phyloP scores from a whole-genome alignment of 2,113 vertebrate species.

The Plestiodon gilberti region DNA sequence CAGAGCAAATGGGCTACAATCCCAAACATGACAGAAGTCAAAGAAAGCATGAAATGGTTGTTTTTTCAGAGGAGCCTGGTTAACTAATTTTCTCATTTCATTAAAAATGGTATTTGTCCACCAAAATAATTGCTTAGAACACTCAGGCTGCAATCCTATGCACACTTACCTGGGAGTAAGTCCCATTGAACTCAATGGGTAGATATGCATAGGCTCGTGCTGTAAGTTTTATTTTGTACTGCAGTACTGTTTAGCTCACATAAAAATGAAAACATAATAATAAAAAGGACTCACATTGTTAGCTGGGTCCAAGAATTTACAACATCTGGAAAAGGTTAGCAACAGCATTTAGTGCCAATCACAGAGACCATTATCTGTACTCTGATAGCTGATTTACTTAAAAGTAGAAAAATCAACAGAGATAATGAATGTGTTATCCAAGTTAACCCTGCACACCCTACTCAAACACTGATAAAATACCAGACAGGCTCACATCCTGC shows the following conservation, averaged over 20 bases:
- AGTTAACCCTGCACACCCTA: conserved; percentile 52
- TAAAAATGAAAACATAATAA: conserved; percentile 39
- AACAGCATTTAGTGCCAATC: conserved; percentile 64
- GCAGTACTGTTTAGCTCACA: conserved; percentile 50
- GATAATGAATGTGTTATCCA: conserved; percentile 56
- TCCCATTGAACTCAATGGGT: too few species aligned
- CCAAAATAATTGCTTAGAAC: background rate
- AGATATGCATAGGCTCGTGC: background rate
- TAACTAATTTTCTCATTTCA: conserved; percentile 18
- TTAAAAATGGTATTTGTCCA: background rate
- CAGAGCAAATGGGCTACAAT: background rate
- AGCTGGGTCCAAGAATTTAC: conserved; percentile 59
- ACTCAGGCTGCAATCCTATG: too few species aligned
- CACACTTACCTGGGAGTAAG: too few species aligned
- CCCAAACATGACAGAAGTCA: background rate
- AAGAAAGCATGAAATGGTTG: too few species aligned
- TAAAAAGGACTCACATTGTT: conserved; percentile 10
- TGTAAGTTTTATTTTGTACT: background rate
- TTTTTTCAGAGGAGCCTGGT: background rate
- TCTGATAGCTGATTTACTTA: conserved; percentile 42
- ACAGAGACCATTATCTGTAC: conserved; percentile 41
- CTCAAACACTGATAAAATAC: conserved; percentile 65
- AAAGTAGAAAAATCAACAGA: conserved; percentile 42
- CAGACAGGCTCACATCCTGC: conserved; percentile 34
- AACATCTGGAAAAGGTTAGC: conserved; percentile 78